phyloP scores from a whole-genome alignment of 2,888 invertebrate species.

The Rhyacophila evoluta region DNA sequence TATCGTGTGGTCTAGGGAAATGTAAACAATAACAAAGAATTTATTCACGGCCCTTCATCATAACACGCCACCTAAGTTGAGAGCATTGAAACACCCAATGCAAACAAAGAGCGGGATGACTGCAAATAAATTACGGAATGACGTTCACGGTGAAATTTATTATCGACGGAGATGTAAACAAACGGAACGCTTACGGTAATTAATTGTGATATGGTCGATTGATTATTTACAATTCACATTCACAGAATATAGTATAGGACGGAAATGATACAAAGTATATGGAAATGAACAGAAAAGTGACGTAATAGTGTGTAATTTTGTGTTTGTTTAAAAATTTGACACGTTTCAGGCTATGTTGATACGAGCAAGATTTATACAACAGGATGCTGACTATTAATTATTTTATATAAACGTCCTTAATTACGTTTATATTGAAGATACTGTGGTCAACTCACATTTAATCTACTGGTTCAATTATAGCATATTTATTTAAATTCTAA shows the following conservation, averaged over 20 bases:
- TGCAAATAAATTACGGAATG: background rate
- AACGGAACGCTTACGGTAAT: background rate
- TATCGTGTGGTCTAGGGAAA: background rate
- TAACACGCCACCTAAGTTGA: background rate
- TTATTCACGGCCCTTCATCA: background rate
- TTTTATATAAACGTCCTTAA: too few species aligned
- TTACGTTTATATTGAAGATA: too few species aligned
- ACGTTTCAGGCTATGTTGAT: too few species aligned
- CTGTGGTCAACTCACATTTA: too few species aligned
- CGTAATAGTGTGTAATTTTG: too few species aligned
- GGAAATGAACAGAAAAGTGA: too few species aligned
- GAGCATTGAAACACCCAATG: background rate
- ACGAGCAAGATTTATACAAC: too few species aligned
- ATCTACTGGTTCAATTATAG: too few species aligned
- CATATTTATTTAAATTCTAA: too few species aligned
- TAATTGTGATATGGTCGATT: background rate
- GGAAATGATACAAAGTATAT: too few species aligned
- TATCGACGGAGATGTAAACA: background rate
- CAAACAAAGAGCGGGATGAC: background rate
- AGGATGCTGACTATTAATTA: too few species aligned
- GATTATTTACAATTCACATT: background rate
- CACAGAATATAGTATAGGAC: background rate
- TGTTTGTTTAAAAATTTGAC: too few species aligned
- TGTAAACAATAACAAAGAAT: background rate
- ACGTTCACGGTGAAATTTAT: background rate